A percentile compares a stretch with the other conserved stretches of the same genome.
phyloP scores from a whole-genome alignment of 2,113 vertebrate species.

The Syngnathus floridae region DNA sequence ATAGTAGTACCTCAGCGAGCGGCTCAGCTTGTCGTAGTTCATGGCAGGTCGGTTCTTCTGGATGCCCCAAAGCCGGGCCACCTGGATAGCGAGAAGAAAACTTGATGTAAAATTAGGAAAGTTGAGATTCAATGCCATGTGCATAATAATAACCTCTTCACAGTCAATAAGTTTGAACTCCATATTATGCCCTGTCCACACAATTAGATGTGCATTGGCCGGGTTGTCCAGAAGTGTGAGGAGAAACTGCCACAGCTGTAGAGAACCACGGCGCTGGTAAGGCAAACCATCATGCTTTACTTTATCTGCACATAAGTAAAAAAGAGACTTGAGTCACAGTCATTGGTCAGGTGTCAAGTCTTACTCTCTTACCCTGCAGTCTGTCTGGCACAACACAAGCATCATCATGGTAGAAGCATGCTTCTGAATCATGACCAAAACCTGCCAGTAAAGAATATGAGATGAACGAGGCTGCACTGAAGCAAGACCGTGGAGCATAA shows the following conservation, averaged over 20 bases:
- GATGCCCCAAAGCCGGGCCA: slow-evolving; percentile 91
- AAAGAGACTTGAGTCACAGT: not conserved
- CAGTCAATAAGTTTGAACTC: slow-evolving; percentile 94
- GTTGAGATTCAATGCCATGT: not conserved
- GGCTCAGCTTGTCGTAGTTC: slow-evolving; percentile 97
- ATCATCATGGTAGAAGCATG: slow-evolving; percentile 83
- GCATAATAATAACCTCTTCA: slow-evolving; percentile 75
- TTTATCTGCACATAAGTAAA: slow-evolving; percentile 66
- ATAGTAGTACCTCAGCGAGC: slow-evolving; percentile 91
- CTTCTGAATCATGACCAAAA: slow-evolving; percentile 79
- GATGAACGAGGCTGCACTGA: not conserved
- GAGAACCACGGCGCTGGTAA: slow-evolving; percentile 87
- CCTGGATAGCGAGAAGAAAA: slow-evolving; percentile 55
- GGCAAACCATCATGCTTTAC: slow-evolving; percentile 87
- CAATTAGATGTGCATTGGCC: slow-evolving; percentile 85
- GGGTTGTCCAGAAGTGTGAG: slow-evolving; percentile 89
- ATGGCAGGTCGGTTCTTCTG: slow-evolving; percentile 94
- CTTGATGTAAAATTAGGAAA: not conserved
- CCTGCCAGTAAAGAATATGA: slow-evolving; percentile 49
- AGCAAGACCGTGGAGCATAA: not conserved
- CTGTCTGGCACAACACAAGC: slow-evolving; percentile 86
- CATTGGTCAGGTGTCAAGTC: not conserved
- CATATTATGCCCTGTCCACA: slow-evolving; percentile 93
- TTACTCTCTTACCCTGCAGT: slow-evolving; percentile 72
- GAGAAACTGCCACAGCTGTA: slow-evolving; percentile 95